A percentile compares a stretch with the other conserved stretches of the same genome.
Evolutionary conservation across 2,113 vertebrate genomes (phyloP).

Genomic region (Xenopus borealis): DNA sequence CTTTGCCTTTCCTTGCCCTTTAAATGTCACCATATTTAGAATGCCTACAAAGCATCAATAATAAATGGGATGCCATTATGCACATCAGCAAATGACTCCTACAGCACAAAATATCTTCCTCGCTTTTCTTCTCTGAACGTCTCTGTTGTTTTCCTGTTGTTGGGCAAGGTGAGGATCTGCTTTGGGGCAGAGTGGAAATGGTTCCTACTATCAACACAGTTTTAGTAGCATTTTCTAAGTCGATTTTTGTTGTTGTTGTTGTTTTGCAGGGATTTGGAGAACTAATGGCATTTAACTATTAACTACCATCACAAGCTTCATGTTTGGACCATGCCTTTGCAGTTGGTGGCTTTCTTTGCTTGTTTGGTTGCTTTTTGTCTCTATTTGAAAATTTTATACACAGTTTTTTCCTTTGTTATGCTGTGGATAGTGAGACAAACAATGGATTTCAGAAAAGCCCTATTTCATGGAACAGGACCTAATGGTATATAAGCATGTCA

Average conservation of each 20-base stretch:
- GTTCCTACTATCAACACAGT: too few species aligned
- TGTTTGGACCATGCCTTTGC: slow-evolving; percentile 67
- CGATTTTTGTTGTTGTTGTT: slow-evolving; percentile 61
- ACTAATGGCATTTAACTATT: slow-evolving; percentile 76
- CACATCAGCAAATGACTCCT: slow-evolving; percentile 64
- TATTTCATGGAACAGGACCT: slow-evolving; percentile 71
- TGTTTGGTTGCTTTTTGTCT: slow-evolving; percentile 67
- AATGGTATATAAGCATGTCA: slow-evolving; percentile 60
- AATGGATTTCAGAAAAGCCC: slow-evolving; percentile 70
- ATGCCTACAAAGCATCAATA: slow-evolving; percentile 61
- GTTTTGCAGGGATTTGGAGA: slow-evolving; percentile 73
- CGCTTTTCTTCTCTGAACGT: slow-evolving; percentile 56
- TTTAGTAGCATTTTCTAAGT: too few species aligned
- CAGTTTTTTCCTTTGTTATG: slow-evolving; percentile 67
- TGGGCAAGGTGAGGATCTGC: slow-evolving; percentile 67
- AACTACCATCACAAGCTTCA: slow-evolving; percentile 63
- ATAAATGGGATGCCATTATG: slow-evolving; percentile 74
- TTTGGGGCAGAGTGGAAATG: too few species aligned
- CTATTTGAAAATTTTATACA: slow-evolving; percentile 70
- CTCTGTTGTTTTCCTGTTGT: slow-evolving; percentile 67
- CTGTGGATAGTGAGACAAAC: slow-evolving; percentile 71
- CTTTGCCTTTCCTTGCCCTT: too few species aligned
- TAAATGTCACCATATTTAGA: slow-evolving; percentile 65
- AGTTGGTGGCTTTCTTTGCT: slow-evolving; percentile 69
- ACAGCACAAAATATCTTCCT: slow-evolving; percentile 54